Base-by-base conservation (phyloP, 2,113 vertebrate genomes). In the Eudyptes chrysolophus region DNA sequence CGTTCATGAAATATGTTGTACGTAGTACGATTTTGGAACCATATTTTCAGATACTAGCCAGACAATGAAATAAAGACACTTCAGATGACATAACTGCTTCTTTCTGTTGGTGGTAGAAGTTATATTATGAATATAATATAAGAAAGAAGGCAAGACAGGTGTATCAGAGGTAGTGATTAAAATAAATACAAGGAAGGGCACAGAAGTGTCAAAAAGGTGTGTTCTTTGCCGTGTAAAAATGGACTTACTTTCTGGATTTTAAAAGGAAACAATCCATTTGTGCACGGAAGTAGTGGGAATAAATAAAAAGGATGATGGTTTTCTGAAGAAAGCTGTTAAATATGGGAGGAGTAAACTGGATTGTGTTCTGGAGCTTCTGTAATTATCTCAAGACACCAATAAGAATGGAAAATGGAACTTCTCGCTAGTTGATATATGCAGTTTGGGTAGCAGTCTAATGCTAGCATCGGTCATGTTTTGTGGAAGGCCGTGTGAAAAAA, bases 1-100 rank as follows among this genome's bases (percentile, higher is more conserved):
- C 2, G 0, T 75, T 89, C 30, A 27, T 1, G 3, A 79, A 38
- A 16, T 52, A 7, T 7, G 2, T 64, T 49, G 15, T 36, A 1
- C 13, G 11, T 87, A 16, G n/a, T 30, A 15, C 2, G 11, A 25
- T 78, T 82, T 64, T 72, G 24, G 29, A 87, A 49, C 24, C 1
- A 1, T 51, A 20, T 72, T 80, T 83, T 72, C 65, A 42, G 34
- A 10, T 79, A 54, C 3, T 51, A 65, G 25, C 19, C 15, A 66
- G 34, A 11, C 19, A 69, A 4, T 68, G 49, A 92, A 87, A 42
- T 69, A 36, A 64, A 72, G 54, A 13, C 16, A 14, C 18, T 64
- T 71, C 5, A 44, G 29, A 52, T 89, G 13, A 51, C 10, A 1
- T 40, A 76, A 29, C 34, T 92, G 12, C 40, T 92, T 51, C 27